Base-by-base conservation (phyloP, 2,888 invertebrate species). In the Agriopis aurantiaria region DNA sequence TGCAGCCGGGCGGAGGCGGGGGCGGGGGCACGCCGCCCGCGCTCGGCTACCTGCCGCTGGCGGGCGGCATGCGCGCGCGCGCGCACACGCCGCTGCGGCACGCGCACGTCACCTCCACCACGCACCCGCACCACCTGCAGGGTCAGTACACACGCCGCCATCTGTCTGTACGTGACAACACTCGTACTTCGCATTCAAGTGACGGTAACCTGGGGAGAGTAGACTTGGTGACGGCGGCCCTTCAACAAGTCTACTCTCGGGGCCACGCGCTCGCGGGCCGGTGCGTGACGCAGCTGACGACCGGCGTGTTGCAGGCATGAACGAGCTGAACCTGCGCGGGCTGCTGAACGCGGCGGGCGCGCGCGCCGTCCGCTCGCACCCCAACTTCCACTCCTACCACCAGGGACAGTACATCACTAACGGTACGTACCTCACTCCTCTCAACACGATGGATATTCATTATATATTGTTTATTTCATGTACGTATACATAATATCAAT, bases 61-160 rank as follows among this genome's bases (percentile, higher is more conserved):
- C 72, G 71, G 78, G 63, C 59, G 33, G 71, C 73, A 66, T 77
- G 72, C 87, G 89, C 80, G 75, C 85, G 84, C 78, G 84, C 83
- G 70, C 78, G 23, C 73, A 88, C 71, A 89, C 94, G 69, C 94
- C 91, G 80, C 88, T 90, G 81, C 93, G 95, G 61, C 95, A 95
- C 82, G 91, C 95, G 80, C 96, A 95, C 89, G 96, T 96, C 83
- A 95, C 95, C 79, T 96, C 96, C 85, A 96, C 96, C 78, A 96
- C 96, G 82, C 96, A 96, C 85, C 96, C 96, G 77, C 95, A 95
- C 85, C 95, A 95, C 80, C 91, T 95, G 91, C 95, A 92, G 82
- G 90, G 91, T 90, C 46, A 58, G 46, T 46, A 17, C 23, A 23
- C 46, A 4, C 10, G 1, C 8, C 17, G 17, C 17, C 17, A 23